Evolutionary conservation across 2,888 invertebrate species (phyloP), one percentile per base, ranked within the genome.

Genomic region (Tetropium fuscum): DNA sequence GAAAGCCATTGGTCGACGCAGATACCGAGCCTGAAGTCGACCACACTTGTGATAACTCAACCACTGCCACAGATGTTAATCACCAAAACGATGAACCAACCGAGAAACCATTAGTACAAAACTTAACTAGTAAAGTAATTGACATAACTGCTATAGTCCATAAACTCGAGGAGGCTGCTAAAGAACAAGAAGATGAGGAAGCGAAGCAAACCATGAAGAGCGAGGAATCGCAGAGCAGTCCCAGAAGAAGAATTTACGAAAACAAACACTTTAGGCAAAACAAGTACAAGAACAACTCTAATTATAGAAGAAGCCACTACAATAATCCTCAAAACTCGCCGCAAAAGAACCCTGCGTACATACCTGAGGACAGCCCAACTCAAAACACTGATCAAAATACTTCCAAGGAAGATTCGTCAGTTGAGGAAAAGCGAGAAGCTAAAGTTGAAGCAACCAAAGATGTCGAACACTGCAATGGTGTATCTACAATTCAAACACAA

Each of bases 151-250:
- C 78, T 30, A 78, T 82, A 16, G 81, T 82, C 2, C 80, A 77
- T n/a, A 82, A 82, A 59, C 64, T 82, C n/a, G 81, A 81, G 61
- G 78, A 79, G 66, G 80, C 80, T 0, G 81, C 78, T 4, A 78
- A 78, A 65, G 78, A 80, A 61, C 78, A 80, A 45, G 69, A 72
- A 53, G 60, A 66, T 55, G 30, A 69, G 54, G 49, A 68, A 30
- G 49, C 65, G 48, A 15, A 59, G 49, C 22, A 60, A 38, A 40
- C 41, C 25, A 58, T 22, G 18, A 45, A 36, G 7, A 15, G 45
- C 6, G 19, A 10, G 3, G 56, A 61, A 32, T 4, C 51, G 1
- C 41, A 44, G 8, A 36, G 30, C n/a, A 56, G 53, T 20, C 51
- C 41, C 34, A 60, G 36, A 53, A 64, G 30, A 34, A 64, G 56